These are phyloP conservation scores for Acleris holmiana DNA, from an alignment of 2,888 invertebrate species.

Conservation along the genomic window DNA sequence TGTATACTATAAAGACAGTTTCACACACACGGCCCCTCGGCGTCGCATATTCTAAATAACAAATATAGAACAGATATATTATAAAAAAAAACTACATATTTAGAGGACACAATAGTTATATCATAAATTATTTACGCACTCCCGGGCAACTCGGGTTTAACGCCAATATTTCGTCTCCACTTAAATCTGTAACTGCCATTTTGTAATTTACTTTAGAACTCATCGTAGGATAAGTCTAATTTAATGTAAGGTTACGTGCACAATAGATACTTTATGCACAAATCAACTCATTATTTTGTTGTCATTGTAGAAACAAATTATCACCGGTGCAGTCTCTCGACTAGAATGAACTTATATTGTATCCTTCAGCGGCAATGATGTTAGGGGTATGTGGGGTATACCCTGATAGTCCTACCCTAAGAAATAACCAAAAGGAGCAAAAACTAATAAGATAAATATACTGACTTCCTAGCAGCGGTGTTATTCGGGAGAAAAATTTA, in stretches of 20 bases:
- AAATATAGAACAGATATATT: slow-evolving; percentile 41
- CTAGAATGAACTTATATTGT: too few relatives aligned
- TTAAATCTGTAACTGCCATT: slow-evolving; percentile 47
- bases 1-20: slow-evolving; percentile 37
- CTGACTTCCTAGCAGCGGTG: too few relatives aligned
- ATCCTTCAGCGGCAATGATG: too few relatives aligned
- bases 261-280: slow-evolving; percentile 44
- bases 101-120: slow-evolving; percentile 36
- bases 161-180: slow-evolving; percentile 32
- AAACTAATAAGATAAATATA: too few relatives aligned
- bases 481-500: too few relatives aligned
- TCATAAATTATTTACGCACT: slow-evolving; percentile 22
- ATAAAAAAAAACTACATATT: slow-evolving; percentile 23
- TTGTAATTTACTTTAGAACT: slow-evolving; percentile 45
- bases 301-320: slow-evolving; percentile 29
- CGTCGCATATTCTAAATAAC: slow-evolving; percentile 50
- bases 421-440: too few relatives aligned
- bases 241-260: slow-evolving; percentile 37
- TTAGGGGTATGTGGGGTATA: too few relatives aligned
- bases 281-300: slow-evolving; percentile 34
- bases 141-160: slow-evolving; percentile 16
- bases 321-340: neutral
- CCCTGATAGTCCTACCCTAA: too few relatives aligned
- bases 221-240: slow-evolving; percentile 28
- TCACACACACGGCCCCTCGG: slow-evolving; percentile 38